phyloP scores from a whole-genome alignment of 2,888 invertebrate genomes.

The Allolobophora icterica region DNA sequence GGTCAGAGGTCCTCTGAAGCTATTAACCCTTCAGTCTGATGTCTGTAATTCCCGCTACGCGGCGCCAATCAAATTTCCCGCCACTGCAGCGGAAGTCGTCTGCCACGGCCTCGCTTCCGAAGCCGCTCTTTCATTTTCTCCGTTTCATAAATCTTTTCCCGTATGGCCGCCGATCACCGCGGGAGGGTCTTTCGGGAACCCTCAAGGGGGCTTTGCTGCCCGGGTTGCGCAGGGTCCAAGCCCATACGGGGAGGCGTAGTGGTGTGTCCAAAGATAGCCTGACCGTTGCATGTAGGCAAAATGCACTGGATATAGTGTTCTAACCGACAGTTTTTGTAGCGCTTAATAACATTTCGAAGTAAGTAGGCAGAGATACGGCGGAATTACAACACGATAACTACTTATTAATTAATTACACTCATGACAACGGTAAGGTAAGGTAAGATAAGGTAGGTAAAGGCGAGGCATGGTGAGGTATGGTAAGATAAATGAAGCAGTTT shows the following conservation, averaged over 20 bases:
- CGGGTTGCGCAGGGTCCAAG: not conserved
- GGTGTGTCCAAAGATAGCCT: not conserved
- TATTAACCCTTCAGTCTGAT: conserved; percentile 5
- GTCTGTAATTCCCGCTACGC: conserved; percentile 17
- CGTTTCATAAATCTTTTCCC: not conserved
- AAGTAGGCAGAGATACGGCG: too few relatives aligned
- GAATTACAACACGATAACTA: too few relatives aligned
- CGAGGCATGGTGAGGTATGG: too few relatives aligned
- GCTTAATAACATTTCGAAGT: too few relatives aligned
- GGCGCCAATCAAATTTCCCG: conserved; percentile 1
- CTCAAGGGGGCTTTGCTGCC: not conserved
- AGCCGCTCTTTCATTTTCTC: not conserved
- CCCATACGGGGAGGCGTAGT: not conserved
- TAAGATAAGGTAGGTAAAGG: too few relatives aligned
- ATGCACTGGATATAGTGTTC: not conserved
- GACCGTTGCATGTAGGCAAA: not conserved
- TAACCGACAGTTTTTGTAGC: not conserved
- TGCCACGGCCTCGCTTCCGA: not conserved
- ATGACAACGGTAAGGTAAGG: too few relatives aligned
- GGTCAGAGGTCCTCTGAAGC: not conserved
- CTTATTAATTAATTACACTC: too few relatives aligned
- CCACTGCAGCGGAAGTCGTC: conserved; percentile 1
- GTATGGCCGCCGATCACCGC: not conserved
- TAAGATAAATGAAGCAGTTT: too few relatives aligned
- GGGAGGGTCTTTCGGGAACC: not conserved